Evolutionary conservation across 2,888 invertebrate genomes (phyloP).

Genomic region (Heliconius cydno): DNA sequence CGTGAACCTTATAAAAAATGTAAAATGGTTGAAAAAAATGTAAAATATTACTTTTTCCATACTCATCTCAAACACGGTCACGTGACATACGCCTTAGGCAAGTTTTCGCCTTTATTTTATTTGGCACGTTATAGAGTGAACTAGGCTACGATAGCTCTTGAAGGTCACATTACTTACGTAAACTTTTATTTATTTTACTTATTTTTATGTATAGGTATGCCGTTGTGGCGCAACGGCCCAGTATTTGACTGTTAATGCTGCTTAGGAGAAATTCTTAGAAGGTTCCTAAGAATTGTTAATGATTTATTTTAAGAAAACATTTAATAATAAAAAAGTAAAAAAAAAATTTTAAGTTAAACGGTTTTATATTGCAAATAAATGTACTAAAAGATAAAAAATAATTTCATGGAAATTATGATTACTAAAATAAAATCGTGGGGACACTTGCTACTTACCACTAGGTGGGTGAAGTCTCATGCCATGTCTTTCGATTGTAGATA

Average conservation of each 20-base stretch:
- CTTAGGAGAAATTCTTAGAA: not conserved
- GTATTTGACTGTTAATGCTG: not conserved
- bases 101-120: constrained; percentile 37
- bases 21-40: not conserved
- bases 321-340: not conserved
- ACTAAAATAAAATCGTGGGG: no score
- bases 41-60: not conserved
- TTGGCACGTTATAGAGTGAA: constrained; percentile 40
- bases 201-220: not conserved
- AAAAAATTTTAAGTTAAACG: no score
- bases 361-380: no score
- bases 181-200: constrained; percentile 5
- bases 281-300: not conserved
- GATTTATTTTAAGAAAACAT: not conserved
- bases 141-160: constrained; percentile 27
- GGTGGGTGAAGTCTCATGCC: no score
- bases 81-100: constrained; percentile 37
- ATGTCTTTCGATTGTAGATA: no score
- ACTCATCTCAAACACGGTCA: constrained; percentile 33
- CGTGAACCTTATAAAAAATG: no score
- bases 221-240: not conserved
- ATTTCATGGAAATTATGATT: no score
- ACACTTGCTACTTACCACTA: no score
- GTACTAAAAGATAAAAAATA: no score
- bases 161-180: constrained; percentile 34